Percentiles rank a stretch among this genome's conserved stretches.
Evolutionary conservation across 2,888 invertebrate species (phyloP).

Genomic region (Lysandra coridon): DNA sequence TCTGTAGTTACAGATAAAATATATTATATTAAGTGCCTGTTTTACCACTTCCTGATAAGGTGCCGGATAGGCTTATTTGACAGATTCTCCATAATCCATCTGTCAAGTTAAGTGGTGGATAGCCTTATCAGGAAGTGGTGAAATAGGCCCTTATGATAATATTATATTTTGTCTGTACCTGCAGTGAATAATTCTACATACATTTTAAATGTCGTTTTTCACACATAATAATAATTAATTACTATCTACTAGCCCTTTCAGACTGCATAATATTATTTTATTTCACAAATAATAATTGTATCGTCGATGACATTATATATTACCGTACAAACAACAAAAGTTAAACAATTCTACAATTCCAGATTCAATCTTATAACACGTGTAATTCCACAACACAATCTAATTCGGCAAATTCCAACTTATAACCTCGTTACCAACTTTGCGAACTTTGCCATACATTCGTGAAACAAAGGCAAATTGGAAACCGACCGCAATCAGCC

Average conservation of each 20-base stretch:
- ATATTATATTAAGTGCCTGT: no score
- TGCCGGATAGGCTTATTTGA: no score
- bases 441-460: slow-evolving; percentile 36
- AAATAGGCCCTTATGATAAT: no score
- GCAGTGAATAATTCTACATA: no score
- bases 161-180: no score
- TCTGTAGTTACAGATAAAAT: no score
- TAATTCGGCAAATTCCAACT: slow-evolving; percentile 44
- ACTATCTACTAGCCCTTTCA: background rate
- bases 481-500: slow-evolving; percentile 60
- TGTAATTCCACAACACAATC: slow-evolving; percentile 39
- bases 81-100: no score
- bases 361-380: slow-evolving; percentile 25
- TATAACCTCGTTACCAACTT: slow-evolving; percentile 42
- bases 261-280: background rate
- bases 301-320: background rate
- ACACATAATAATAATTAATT: no score
- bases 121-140: no score
- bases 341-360: slow-evolving; percentile 13
- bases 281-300: background rate
- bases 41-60: no score
- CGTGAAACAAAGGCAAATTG: slow-evolving; percentile 63
- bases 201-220: no score
- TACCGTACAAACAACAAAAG: background rate
- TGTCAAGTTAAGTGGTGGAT: no score